Conservation (phyloP, 1,140 invertebrate species). For the Bactericera cockerelli region DNA sequence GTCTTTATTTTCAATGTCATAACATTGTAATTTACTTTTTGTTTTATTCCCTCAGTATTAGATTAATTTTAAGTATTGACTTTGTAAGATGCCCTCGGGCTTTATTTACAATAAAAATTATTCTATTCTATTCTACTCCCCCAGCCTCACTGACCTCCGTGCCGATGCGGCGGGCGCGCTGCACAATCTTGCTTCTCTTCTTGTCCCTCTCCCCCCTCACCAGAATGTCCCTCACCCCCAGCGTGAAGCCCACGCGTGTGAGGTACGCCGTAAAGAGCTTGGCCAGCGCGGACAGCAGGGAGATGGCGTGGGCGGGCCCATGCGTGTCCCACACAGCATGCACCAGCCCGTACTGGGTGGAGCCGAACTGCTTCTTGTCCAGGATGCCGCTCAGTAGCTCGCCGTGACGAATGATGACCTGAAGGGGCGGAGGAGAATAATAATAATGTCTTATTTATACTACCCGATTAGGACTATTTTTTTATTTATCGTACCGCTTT, state of each 20-base stretch:
- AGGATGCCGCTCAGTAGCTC: conserved; percentile 85
- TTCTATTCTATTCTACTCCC: no score
- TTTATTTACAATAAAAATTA: no score
- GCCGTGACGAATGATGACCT: conserved; percentile 79
- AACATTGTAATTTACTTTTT: no score
- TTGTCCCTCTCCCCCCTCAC: conserved; percentile 53
- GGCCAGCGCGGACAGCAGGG: conserved; percentile 73
- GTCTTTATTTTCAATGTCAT: no score
- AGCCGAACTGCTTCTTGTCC: conserved; percentile 93
- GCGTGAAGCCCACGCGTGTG: conserved; percentile 78
- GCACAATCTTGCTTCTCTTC: conserved; percentile 53
- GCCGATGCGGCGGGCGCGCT: conserved; percentile 40
- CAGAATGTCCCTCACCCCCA: conserved; percentile 90
- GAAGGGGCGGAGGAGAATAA: no score
- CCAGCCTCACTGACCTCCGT: conserved; percentile 21
- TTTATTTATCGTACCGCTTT: no score
- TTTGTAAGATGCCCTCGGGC: no score
- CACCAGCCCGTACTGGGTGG: conserved; percentile 81
- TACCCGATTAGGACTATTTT: no score
- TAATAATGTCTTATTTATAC: no score
- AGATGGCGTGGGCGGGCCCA: conserved; percentile 65
- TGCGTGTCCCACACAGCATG: conserved; percentile 92
- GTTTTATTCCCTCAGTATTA: no score
- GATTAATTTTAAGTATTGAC: no score
- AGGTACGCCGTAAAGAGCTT: conserved; percentile 83